A percentile compares a stretch with the other conserved stretches of the same genome.
Conservation (phyloP, 1,140 invertebrate genomes). For the Pseudomyrmex dendroicus region DNA sequence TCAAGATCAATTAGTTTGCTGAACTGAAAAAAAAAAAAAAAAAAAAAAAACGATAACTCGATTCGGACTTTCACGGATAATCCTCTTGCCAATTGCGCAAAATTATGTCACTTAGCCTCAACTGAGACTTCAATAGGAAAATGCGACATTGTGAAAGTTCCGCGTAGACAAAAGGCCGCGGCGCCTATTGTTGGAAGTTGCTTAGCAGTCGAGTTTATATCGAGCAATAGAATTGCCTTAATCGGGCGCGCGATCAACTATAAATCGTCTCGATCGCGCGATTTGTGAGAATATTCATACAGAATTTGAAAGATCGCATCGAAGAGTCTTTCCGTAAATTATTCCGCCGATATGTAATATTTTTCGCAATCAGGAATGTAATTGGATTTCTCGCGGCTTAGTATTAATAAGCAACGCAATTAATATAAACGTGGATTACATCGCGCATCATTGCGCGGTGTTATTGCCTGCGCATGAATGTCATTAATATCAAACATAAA, state of each 20-base stretch:
- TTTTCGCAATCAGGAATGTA: conserved; percentile 1
- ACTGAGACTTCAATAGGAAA: conserved; percentile 56
- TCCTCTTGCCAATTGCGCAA: conserved; percentile 62
- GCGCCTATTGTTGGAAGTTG: conserved; percentile 49
- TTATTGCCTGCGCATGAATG: conserved; percentile 54
- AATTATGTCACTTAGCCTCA: conserved; percentile 63
- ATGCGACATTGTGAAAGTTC: conserved; percentile 58
- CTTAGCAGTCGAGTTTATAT: conserved; percentile 48
- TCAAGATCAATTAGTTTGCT: conserved; percentile 18
- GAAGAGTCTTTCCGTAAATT: conserved; percentile 27
- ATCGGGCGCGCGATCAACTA: conserved; percentile 47
- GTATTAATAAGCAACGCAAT: conserved; percentile 55
- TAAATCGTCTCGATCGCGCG: conserved; percentile 19
- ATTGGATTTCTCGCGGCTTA: conserved; percentile 39
- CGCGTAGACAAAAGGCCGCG: conserved; percentile 39
- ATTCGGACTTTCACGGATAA: conserved; percentile 44
- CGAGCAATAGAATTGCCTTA: conserved; percentile 42
- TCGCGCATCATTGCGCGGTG: conserved; percentile 38
- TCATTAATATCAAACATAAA: conserved; percentile 55
- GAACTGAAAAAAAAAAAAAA: neutral
- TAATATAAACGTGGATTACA: conserved; percentile 57
- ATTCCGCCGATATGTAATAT: neutral
- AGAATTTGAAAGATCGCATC: neutral
- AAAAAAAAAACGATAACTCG: conserved; percentile 12
- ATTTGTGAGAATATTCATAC: conserved; percentile 33